Evolutionary conservation across 2,797 vertebrate genomes (phyloP).

Genomic region (Tolypeutes matacus): DNA sequence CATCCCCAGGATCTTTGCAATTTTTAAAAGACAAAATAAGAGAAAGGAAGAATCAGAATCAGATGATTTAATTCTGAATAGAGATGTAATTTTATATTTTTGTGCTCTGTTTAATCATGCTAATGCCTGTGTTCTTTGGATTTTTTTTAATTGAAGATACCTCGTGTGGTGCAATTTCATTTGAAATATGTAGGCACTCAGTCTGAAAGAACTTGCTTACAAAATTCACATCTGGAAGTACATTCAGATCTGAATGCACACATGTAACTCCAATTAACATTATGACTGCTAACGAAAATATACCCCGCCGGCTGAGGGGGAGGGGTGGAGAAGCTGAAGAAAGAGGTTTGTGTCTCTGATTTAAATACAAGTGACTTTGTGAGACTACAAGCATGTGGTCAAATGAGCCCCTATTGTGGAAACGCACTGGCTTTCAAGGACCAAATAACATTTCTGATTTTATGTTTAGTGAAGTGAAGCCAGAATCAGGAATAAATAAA

Average conservation of each 20-base stretch:
- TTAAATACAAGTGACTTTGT: constrained; percentile 88
- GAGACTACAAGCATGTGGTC: constrained; percentile 84
- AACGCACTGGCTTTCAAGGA: constrained; percentile 81
- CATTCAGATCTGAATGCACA: constrained; percentile 85
- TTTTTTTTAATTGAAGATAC: constrained; percentile 60
- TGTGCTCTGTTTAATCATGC: constrained; percentile 62
- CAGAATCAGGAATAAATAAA: constrained; percentile 82
- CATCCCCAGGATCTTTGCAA: neutral
- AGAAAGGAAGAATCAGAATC: constrained; percentile 68
- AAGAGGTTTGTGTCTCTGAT: constrained; percentile 86
- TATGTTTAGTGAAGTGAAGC: constrained; percentile 83
- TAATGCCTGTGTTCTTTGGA: constrained; percentile 55
- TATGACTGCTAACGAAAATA: constrained; percentile 86
- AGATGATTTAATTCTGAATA: constrained; percentile 49
- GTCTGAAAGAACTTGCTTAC: constrained; percentile 80
- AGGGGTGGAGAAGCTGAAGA: constrained; percentile 60
- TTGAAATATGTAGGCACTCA: constrained; percentile 59
- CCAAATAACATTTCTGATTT: constrained; percentile 79
- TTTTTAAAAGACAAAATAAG: constrained; percentile 55
- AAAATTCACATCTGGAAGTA: constrained; percentile 88
- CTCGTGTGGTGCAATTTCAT: constrained; percentile 47
- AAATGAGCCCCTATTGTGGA: constrained; percentile 82
- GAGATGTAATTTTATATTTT: constrained; percentile 53
- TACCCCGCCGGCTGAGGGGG: constrained; percentile 80
- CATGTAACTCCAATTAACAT: constrained; percentile 89